Evolutionary conservation across 1,140 invertebrate species (phyloP), one percentile per base, ranked within the genome.

Genomic region (Neodiprion virginianus): DNA sequence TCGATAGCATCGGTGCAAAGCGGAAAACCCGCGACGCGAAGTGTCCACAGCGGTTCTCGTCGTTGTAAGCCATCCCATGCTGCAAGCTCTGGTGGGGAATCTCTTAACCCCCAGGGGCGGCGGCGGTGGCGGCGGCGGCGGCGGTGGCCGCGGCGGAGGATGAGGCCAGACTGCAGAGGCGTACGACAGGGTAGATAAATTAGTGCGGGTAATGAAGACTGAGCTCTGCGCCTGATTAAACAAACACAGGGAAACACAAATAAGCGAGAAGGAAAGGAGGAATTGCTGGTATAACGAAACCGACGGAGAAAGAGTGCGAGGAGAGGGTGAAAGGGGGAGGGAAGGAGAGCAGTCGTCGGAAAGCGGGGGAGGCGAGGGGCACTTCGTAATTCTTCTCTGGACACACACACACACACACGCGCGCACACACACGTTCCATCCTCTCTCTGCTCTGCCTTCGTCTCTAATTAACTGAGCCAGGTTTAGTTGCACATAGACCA

Each of bases 221-320:
- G 82, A 86, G 84, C 79, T 81, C 79, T 78, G 79, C 76, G 83
- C 84, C 84, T 86, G 85, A 85, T 86, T 86, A 86, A 86, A 86
- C 84, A 86, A 85, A 86, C 83, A 86, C 85, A 85, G 76, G 67
- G 81, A 82, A 82, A 81, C 78, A 80, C 78, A 77, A 83, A 83
- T 82, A 80, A 84, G 77, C 80, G 78, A 78, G 79, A 78, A 23
- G 67, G 61, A 65, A 65, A 14, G 61, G 17, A 65, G 61, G 17
- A 65, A 17, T 14, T 5, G 48, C 49, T 70, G 74, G 71, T 72
- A 67, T 69, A 70, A 71, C 71, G 65, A 72, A 49, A 9, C 50
- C 49, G 47, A 77, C 53, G 28, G 5, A 40, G 66, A 74, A 28
- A 67, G 76, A 67, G 65, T 77, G 69, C 70, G 11, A 71, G 28